Evolutionary conservation across 2,888 invertebrate genomes (phyloP), one percentile per base, ranked within the genome.

Genomic region (Chrysolina oricalcia): DNA sequence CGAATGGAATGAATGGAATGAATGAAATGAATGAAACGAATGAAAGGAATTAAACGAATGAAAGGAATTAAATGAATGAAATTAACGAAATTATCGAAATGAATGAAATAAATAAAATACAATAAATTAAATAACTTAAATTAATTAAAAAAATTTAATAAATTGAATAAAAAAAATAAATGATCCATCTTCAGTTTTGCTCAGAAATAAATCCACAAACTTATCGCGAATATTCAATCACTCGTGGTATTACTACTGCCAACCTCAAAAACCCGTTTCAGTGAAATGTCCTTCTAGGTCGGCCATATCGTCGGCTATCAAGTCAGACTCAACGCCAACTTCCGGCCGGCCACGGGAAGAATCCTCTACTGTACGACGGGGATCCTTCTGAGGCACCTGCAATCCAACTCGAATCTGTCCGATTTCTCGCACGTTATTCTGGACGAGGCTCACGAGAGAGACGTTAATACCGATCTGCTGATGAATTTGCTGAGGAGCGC

Each of bases 371-470:
- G 94, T 83, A 94, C 95, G 0, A 92, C 93, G 0, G 95, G 94
- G 13, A 88, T 89, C 66, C 81, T 89, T 19, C 74, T 89, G 23
- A 86, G 88, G 64, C 88, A 88, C 74, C 73, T 91, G 35, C 89
- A 89, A 77, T 74, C 74, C 2, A 89, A 90, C 85, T 88, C 89
- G 0, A 81, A 78, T 10, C 87, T 94, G 1, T 82, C 86, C 15
- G 92, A 92, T 13, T 91, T 93, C 76, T 90, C 92, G 0, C 94
- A 94, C 85, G 90, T 95, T 0, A 90, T 95, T 65, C 88, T 95
- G 72, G 95, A 95, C 85, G 95, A 95, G 83, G 94, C 93, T 0
- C 95, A 95, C 85, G 94, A 94, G 83, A 89, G 94, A 8, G 92
- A 92, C 79, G 90, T 93, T 0, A 92, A 93, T 79, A 93, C 92